Percentiles rank a stretch among this genome's conserved stretches.
Evolutionary conservation across 2,113 vertebrate species (phyloP).

Genomic region (Gnathonemus echidnorhynchus): DNA sequence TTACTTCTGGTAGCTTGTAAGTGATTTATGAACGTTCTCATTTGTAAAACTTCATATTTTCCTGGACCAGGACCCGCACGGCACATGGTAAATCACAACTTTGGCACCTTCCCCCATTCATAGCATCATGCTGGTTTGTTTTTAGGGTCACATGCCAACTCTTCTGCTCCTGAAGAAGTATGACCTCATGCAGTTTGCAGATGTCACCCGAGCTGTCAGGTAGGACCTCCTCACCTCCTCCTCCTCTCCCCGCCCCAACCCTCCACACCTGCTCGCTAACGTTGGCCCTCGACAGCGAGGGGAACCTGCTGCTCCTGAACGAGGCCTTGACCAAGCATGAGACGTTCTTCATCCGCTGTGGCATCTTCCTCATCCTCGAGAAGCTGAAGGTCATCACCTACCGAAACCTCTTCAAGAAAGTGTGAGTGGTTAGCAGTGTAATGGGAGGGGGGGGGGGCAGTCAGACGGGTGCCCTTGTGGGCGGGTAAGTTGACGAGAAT

Average conservation of each 20-base stretch:
- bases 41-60: not conserved
- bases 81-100: not conserved
- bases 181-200: conserved; percentile 90
- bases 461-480: not conserved
- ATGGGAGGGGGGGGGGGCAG: too few relatives aligned
- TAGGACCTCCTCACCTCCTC: conserved; percentile 35
- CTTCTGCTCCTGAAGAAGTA: conserved; percentile 85
- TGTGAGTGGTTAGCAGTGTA: conserved; percentile 63
- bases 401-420: conserved; percentile 97
- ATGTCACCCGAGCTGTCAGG: conserved; percentile 90
- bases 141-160: conserved; percentile 93
- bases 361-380: conserved; percentile 96
- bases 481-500: not conserved
- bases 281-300: conserved; percentile 64
- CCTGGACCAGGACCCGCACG: not conserved
- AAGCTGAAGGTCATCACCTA: conserved; percentile 97
- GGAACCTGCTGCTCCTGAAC: conserved; percentile 85
- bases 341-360: conserved; percentile 95
- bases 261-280: not conserved
- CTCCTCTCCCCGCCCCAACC: too few relatives aligned
- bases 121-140: not conserved
- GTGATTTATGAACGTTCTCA: not conserved
- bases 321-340: conserved; percentile 85
- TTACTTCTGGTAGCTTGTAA: not conserved
- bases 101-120: not conserved